Evolutionary conservation across 2,797 vertebrate species (phyloP), one percentile per base, ranked within the genome.

Genomic region (Parambassis ranga): DNA sequence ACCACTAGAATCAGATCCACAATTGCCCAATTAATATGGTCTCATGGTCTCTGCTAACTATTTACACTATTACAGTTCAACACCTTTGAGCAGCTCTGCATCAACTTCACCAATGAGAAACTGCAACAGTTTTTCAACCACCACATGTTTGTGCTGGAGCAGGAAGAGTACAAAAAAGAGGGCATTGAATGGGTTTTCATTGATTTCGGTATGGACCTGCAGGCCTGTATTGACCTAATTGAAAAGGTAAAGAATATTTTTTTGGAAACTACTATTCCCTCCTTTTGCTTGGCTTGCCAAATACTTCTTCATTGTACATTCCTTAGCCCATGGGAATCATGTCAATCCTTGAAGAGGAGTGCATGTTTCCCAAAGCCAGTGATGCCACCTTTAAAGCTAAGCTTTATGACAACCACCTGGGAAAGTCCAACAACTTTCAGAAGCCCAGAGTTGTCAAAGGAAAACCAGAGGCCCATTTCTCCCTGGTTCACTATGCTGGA

Each of bases 281-380:
- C n/a, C n/a, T n/a, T n/a, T n/a, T n/a, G n/a, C n/a, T n/a, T n/a
- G n/a, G n/a, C n/a, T n/a, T n/a, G n/a, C n/a, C n/a, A n/a, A n/a
- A 19, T 37, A 1, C 28, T 18, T 15, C 18, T 36, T 16, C n/a
- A n/a, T n/a, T n/a, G n/a, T n/a, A n/a, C n/a, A n/a, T 51, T 28
- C 22, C 22, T 31, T 41, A 94, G 79, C 94, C 94, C 49, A 94
- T 95, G 94, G 94, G 94, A 55, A 95, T 95, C 62, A 95, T 95
- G 68, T 98, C 96, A 71, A 97, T 98, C 90, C 92, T 98, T 18
- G 95, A 98, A 89, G 96, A 97, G 90, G 96, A 98, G 78, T 98
- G 95, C 85, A 97, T 97, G 95, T 97, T 97, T 79, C 95, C 95
- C 1, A 97, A 96, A 74, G 94, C 94, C 63, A 91, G 31, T 0